Base-by-base conservation (phyloP, 2,888 invertebrate genomes). In the Drosophila lacicola region DNA sequence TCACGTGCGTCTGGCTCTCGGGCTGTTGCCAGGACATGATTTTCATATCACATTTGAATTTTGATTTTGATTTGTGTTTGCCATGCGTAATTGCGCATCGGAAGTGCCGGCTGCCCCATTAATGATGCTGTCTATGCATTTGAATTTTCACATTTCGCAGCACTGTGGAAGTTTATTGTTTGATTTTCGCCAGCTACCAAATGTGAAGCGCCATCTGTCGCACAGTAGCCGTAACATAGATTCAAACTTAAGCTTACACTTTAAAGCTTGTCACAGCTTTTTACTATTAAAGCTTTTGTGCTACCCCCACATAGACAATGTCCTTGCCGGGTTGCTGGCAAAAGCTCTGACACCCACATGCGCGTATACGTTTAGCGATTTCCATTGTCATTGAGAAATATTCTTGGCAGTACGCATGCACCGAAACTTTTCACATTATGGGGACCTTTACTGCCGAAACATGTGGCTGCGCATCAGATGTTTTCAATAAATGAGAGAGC, bases 1-100 rank as follows among this genome's bases (percentile, higher is more conserved):
- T 70, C 86, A 88, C 80, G 75, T 88, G 70, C 71, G 54, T 41
- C 39, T 33, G 17, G 34, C 57, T 49, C 58, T 56, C 55, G 17
- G 53, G 33, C 74, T 60, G 54, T 39, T 60, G 62, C 50, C 64
- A 70, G 81, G 41, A 80, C 61, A 88, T 78, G 78, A 78, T 80
- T 74, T 72, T 68, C 71, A 70, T 82, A 73, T 71, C 77, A 56
- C 71, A 77, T 83, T 81, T 74, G 69, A 64, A 60, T 76, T 81
- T 72, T 47, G 51, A 55, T 70, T 82, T 70, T 74, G 70, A 88
- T 87, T 85, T 88, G 70, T 70, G 88, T 85, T 85, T 89, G 88
- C 74, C 65, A 89, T 77, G 74, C 72, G 69, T 85, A 82, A 88
- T 85, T 89, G 83, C 77, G 41, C 64, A 87, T 55, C 85, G 85